Percentiles rank a stretch among this genome's conserved stretches.
phyloP scores from a whole-genome alignment of 1,140 invertebrate species.

The Sweltsa coloradensis region DNA sequence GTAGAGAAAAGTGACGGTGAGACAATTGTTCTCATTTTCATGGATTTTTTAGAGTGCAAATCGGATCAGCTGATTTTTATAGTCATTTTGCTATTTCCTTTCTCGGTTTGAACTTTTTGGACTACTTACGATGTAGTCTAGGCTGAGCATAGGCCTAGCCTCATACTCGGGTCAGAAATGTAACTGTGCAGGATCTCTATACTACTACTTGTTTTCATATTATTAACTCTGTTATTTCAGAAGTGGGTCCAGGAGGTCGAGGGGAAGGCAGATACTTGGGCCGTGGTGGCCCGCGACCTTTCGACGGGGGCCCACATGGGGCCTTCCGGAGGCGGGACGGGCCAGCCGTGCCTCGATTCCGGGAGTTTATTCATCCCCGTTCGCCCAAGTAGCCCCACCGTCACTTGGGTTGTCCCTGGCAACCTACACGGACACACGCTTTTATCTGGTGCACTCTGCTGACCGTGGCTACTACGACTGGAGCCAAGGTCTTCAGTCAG shows the following conservation, averaged over 20 bases:
- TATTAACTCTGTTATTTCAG: not conserved
- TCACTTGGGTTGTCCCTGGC: not conserved
- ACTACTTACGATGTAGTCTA: no score
- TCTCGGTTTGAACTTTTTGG: no score
- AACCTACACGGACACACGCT: no score
- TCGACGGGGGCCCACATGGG: slow-evolving; percentile 1
- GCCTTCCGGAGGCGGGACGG: slow-evolving; percentile 3
- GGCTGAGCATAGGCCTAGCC: no score
- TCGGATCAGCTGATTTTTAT: no score
- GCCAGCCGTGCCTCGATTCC: slow-evolving; percentile 8
- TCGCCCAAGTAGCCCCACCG: slow-evolving; percentile 7
- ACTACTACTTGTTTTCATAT: not conserved
- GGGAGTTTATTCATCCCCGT: slow-evolving; percentile 8
- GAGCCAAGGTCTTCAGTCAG: no score
- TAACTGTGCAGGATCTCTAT: not conserved
- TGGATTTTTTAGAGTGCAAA: no score
- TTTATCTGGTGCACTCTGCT: not conserved
- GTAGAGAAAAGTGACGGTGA: no score
- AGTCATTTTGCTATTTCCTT: no score
- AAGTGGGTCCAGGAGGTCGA: not conserved
- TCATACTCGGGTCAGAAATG: no score
- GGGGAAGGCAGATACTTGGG: slow-evolving; percentile 1
- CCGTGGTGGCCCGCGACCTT: slow-evolving; percentile 3
- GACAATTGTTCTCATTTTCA: no score
- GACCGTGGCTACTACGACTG: not conserved